phyloP scores from a whole-genome alignment of 2,888 invertebrate species.

The Eupeodes luniger region DNA sequence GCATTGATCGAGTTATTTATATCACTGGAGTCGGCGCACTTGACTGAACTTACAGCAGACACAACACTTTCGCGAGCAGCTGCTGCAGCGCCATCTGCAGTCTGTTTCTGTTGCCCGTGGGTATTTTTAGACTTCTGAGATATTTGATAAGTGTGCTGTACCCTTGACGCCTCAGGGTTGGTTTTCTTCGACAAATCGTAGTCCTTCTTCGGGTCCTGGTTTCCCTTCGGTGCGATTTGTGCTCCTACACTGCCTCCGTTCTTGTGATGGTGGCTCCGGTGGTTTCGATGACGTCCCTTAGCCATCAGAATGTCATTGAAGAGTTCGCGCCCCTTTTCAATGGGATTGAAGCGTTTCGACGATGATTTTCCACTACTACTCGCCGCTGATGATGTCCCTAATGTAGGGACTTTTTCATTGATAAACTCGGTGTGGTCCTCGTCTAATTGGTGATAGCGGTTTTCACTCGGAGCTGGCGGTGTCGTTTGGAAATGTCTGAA shows the following conservation, averaged over 20 bases:
- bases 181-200: conserved; percentile 39
- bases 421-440: conserved; percentile 36
- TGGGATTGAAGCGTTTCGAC: conserved; percentile 78
- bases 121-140: conserved; percentile 69
- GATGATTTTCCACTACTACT: conserved; percentile 40
- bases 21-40: conserved; percentile 66
- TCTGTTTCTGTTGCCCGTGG: conserved; percentile 21
- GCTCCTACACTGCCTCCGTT: conserved; percentile 12
- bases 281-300: conserved; percentile 83
- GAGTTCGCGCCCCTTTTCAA: conserved; percentile 81
- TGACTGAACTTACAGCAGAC: conserved; percentile 51
- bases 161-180: conserved; percentile 57
- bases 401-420: conserved; percentile 19
- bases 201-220: conserved; percentile 42
- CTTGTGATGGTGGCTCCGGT: conserved; percentile 79
- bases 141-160: conserved; percentile 66
- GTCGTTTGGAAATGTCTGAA: conserved; percentile 58
- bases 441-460: conserved; percentile 44
- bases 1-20: conserved; percentile 58
- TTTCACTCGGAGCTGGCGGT: conserved; percentile 34
- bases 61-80: conserved; percentile 45
- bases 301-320: conserved; percentile 83
- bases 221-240: conserved; percentile 22
- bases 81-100: conserved; percentile 68
- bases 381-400: background rate